Conservation (phyloP, 1,140 invertebrate genomes). For the Drosophila orena region DNA sequence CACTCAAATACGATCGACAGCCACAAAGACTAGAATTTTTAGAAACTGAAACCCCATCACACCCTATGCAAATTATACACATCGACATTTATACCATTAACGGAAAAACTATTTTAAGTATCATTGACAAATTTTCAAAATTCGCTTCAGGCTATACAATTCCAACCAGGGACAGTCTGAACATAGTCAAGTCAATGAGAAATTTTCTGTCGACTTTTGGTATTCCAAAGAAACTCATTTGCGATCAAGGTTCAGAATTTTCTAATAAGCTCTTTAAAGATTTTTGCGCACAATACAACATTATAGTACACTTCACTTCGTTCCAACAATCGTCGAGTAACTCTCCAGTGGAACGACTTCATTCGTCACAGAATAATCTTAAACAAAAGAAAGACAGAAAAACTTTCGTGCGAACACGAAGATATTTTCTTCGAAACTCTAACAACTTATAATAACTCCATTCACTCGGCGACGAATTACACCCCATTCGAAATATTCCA, state of each 20-base stretch:
- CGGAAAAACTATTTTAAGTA: too few species aligned
- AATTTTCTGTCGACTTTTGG: background rate
- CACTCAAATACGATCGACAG: too few species aligned
- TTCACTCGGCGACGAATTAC: conserved; percentile 4
- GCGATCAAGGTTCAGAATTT: conserved; percentile 36
- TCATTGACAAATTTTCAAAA: too few species aligned
- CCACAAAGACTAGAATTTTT: too few species aligned
- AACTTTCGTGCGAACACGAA: conserved; percentile 18
- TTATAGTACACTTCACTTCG: conserved; percentile 15
- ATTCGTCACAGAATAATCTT: conserved; percentile 33
- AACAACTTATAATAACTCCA: too few species aligned
- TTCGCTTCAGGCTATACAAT: background rate
- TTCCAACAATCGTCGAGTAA: conserved; percentile 24
- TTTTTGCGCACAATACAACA: conserved; percentile 29
- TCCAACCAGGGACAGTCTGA: conserved; percentile 6
- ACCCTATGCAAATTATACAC: too few species aligned
- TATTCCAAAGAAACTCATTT: conserved; percentile 27
- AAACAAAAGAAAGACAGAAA: conserved; percentile 8
- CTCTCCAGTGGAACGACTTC: conserved; percentile 27
- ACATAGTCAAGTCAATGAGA: background rate
- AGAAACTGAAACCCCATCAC: too few species aligned
- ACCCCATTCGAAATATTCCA: too few species aligned
- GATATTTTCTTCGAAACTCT: background rate
- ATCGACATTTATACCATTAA: too few species aligned
- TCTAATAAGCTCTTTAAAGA: conserved; percentile 24